phyloP scores from a whole-genome alignment of 2,113 vertebrate species.

The Amblyopsis rosae region DNA sequence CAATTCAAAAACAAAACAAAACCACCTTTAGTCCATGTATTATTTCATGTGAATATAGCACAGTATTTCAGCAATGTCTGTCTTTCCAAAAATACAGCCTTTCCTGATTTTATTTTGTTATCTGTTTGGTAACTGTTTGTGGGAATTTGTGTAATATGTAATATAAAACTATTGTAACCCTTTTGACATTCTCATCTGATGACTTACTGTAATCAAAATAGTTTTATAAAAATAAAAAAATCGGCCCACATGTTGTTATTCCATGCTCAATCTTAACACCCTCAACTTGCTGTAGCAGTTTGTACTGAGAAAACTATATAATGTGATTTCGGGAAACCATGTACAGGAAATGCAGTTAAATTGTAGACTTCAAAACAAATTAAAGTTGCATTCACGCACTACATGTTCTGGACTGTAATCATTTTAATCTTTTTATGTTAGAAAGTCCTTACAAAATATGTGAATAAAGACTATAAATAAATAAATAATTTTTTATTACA shows the following conservation, averaged over 20 bases:
- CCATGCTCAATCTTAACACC: conserved; percentile 10
- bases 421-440: conserved; percentile 16
- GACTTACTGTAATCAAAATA: too few species aligned
- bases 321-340: conserved; percentile 55
- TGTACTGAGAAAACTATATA: conserved; percentile 51
- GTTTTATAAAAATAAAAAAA: too few species aligned
- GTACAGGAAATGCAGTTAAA: conserved; percentile 68
- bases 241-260: conserved; percentile 1
- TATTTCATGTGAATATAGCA: background rate
- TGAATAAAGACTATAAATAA: conserved; percentile 39
- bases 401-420: conserved; percentile 34
- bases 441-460: conserved; percentile 20
- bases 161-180: too few species aligned
- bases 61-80: conserved; percentile 6
- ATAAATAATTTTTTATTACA: conserved; percentile 22
- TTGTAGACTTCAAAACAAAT: conserved; percentile 60
- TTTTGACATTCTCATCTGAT: too few species aligned
- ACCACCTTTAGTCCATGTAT: too few species aligned
- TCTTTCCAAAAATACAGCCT: too few species aligned
- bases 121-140: too few species aligned
- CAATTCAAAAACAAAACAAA: too few species aligned
- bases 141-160: too few species aligned
- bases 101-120: too few species aligned
- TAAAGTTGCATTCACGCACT: conserved; percentile 50
- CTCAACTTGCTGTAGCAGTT: conserved; percentile 36